These are phyloP conservation scores for Danaus plexippus DNA, from an alignment of 1,140 invertebrate genomes.

Conservation along the genomic window DNA sequence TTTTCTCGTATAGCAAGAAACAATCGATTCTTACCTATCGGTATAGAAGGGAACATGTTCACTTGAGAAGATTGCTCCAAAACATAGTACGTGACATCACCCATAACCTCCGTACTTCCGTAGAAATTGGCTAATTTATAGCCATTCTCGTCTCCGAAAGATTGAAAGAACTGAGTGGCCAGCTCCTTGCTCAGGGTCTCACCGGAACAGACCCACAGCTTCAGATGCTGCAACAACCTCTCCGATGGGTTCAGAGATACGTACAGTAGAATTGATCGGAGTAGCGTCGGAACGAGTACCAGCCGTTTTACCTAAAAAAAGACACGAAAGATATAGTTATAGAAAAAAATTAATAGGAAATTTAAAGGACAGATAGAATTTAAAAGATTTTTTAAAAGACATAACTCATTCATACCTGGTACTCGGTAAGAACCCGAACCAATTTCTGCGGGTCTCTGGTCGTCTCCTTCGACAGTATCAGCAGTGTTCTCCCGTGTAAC, in stretches of 20 bases:
- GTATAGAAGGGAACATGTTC: constrained; percentile 77
- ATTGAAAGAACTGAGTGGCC: constrained; percentile 80
- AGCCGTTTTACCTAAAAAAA: constrained; percentile 78
- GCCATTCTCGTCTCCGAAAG: constrained; percentile 73
- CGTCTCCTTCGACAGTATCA: constrained; percentile 79
- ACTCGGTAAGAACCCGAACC: constrained; percentile 76
- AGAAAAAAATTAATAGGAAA: too few relatives aligned
- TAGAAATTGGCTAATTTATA: constrained; percentile 88
- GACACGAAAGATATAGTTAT: neutral
- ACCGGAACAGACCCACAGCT: constrained; percentile 87
- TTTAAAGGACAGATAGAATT: neutral
- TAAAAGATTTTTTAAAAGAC: constrained; percentile 1
- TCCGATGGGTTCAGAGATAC: constrained; percentile 68
- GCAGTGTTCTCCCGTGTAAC: constrained; percentile 77
- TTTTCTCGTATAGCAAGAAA: neutral
- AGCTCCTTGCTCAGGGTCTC: constrained; percentile 80
- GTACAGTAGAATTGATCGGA: constrained; percentile 83
- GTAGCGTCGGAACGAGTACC: constrained; percentile 86
- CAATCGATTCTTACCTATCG: constrained; percentile 77
- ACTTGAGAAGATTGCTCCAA: constrained; percentile 73
- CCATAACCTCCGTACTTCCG: constrained; percentile 85
- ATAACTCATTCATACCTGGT: constrained; percentile 70
- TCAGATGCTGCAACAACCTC: constrained; percentile 73
- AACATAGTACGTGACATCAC: constrained; percentile 58
- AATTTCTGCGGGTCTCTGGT: constrained; percentile 84